Percentiles rank a stretch among this genome's conserved stretches.
Conservation (phyloP, 2,888 invertebrate genomes). For the Mystacides longicornis region DNA sequence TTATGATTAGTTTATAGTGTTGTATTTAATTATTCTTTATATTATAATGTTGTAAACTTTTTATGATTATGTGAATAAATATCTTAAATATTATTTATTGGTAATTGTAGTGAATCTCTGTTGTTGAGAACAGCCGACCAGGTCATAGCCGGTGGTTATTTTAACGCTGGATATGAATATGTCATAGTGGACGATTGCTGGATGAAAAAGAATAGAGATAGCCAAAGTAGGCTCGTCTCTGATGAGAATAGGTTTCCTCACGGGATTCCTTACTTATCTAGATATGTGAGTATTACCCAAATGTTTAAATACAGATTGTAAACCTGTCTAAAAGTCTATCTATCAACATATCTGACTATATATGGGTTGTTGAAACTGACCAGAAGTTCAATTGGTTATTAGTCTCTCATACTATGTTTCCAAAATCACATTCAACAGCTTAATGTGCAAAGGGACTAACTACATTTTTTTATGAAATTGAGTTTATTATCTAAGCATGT, state of each 20-base stretch:
- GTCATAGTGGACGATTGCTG: conserved; percentile 73
- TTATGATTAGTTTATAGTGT: not conserved
- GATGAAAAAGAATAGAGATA: conserved; percentile 56
- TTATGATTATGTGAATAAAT: not conserved
- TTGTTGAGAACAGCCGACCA: conserved; percentile 55
- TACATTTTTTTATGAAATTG: too few relatives aligned
- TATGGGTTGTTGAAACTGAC: too few relatives aligned
- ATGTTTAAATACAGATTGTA: too few relatives aligned
- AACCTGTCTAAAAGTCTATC: too few relatives aligned
- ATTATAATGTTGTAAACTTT: not conserved
- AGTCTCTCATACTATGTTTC: too few relatives aligned
- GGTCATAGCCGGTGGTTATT: conserved; percentile 60
- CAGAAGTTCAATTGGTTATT: too few relatives aligned
- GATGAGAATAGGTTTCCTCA: conserved; percentile 62
- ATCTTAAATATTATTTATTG: conserved; percentile 1
- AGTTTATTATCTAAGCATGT: too few relatives aligned
- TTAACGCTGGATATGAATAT: conserved; percentile 64
- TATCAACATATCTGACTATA: too few relatives aligned
- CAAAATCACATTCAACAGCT: too few relatives aligned
- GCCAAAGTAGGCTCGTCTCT: conserved; percentile 53
- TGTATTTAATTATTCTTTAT: not conserved
- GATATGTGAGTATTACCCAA: conserved; percentile 53
- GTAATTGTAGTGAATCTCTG: conserved; percentile 52
- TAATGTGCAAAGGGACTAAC: too few relatives aligned
- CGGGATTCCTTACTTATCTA: conserved; percentile 62